Percentiles rank a stretch among this genome's conserved stretches.
These are phyloP conservation scores for Microtus oregoni DNA, from an alignment of 2,113 vertebrate genomes.

Conservation along the genomic window DNA sequence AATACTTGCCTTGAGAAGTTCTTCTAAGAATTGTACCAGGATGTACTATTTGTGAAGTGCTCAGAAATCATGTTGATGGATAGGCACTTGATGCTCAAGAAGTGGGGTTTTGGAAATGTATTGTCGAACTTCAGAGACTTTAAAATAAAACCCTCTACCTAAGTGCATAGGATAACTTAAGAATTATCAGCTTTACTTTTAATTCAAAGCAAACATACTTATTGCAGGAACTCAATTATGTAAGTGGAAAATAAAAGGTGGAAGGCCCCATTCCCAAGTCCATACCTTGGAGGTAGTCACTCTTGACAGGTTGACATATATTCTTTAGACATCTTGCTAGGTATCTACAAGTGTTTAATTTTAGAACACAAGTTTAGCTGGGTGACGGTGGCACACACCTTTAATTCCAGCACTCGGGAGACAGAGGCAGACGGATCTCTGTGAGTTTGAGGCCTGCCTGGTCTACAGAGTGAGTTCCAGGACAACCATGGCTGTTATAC, in stretches of 20 bases:
- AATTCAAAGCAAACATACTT: conserved; percentile 38
- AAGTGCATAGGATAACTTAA: background rate
- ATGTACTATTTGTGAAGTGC: background rate
- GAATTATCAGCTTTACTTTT: conserved; percentile 39
- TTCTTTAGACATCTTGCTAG: background rate
- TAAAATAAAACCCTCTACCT: background rate
- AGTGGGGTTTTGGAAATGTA: background rate
- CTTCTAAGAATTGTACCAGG: background rate
- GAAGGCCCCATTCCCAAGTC: background rate
- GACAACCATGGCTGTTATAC: too few species aligned
- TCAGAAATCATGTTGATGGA: background rate
- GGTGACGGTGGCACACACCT: too few species aligned
- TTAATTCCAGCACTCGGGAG: too few species aligned
- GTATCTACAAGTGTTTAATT: background rate
- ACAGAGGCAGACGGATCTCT: too few species aligned
- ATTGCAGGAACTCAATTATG: background rate
- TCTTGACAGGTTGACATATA: background rate
- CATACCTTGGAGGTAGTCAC: background rate
- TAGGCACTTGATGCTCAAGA: background rate
- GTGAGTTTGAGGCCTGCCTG: too few species aligned
- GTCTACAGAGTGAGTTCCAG: too few species aligned
- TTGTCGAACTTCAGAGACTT: background rate
- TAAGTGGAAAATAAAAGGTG: conserved; percentile 7
- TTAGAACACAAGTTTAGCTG: conserved; percentile 18
- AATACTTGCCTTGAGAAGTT: conserved; percentile 32